These are phyloP conservation scores for Penaeus indicus DNA, from an alignment of 1,140 invertebrate genomes.

Conservation along the genomic window DNA sequence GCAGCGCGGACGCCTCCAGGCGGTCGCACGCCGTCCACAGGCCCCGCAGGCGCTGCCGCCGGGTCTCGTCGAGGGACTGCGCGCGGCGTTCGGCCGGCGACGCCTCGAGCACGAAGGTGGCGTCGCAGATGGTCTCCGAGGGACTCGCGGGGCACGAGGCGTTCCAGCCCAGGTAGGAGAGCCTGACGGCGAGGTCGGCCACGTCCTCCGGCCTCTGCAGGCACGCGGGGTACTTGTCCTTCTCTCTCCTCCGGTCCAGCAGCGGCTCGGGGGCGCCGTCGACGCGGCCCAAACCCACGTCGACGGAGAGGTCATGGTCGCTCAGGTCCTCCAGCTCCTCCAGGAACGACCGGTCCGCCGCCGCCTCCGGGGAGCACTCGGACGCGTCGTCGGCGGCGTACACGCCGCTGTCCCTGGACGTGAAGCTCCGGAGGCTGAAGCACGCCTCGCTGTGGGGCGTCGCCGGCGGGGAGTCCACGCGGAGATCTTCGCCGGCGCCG, in stretches of 20 bases:
- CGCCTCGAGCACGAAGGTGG: neutral
- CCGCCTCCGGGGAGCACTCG: neutral
- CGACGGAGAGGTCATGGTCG: neutral
- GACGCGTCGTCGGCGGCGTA: neutral
- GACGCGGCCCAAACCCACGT: neutral
- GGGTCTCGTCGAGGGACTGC: neutral
- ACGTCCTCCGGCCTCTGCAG: too few species aligned
- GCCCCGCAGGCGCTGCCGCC: neutral
- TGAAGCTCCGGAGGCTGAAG: neutral
- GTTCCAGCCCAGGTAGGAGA: too few species aligned
- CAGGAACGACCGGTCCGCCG: neutral
- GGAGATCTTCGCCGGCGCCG: neutral
- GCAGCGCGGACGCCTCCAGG: neutral
- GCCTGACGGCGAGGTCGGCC: too few species aligned
- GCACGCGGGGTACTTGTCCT: too few species aligned
- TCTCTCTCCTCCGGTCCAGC: neutral
- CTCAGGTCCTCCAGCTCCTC: neutral
- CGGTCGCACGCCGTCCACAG: neutral
- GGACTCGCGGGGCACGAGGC: neutral
- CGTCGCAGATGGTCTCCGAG: neutral
- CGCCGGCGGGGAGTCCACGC: neutral
- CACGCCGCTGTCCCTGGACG: slow-evolving; percentile 7
- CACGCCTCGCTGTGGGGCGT: neutral
- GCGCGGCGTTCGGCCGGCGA: neutral
- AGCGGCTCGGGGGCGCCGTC: neutral